Evolutionary conservation across 2,888 invertebrate species (phyloP).

Genomic region (Acrobasis consociella): DNA sequence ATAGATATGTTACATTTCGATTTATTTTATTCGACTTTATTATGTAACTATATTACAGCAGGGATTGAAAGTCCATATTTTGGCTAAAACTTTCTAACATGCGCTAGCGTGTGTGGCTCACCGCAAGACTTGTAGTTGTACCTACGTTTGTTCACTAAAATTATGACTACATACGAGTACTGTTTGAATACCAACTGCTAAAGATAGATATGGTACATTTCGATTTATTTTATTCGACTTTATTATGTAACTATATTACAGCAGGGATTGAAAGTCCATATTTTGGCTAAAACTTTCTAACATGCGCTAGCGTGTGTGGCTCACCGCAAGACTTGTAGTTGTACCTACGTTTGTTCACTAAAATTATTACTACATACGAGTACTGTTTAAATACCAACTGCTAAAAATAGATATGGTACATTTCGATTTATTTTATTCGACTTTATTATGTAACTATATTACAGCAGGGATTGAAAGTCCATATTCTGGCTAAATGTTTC

Average conservation of each 20-base stretch:
- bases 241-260: background rate
- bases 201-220: too few species aligned
- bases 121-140: background rate
- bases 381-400: too few species aligned
- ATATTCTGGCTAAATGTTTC: conserved; percentile 53
- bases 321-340: background rate
- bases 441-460: too few species aligned
- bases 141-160: background rate
- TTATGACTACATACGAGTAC: background rate
- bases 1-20: too few species aligned
- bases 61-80: conserved; percentile 58
- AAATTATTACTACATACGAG: background rate
- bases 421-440: too few species aligned
- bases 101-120: conserved; percentile 25
- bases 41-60: too few species aligned
- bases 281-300: conserved; percentile 45
- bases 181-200: background rate
- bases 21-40: too few species aligned
- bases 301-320: conserved; percentile 24
- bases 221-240: too few species aligned
- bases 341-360: background rate
- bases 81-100: conserved; percentile 32
- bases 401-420: too few species aligned
- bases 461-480: conserved; percentile 40
- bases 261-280: conserved; percentile 48